Evolutionary conservation across 2,113 vertebrate species (phyloP), one percentile per base, ranked within the genome.

Genomic region (Bambusicola thoracicus): DNA sequence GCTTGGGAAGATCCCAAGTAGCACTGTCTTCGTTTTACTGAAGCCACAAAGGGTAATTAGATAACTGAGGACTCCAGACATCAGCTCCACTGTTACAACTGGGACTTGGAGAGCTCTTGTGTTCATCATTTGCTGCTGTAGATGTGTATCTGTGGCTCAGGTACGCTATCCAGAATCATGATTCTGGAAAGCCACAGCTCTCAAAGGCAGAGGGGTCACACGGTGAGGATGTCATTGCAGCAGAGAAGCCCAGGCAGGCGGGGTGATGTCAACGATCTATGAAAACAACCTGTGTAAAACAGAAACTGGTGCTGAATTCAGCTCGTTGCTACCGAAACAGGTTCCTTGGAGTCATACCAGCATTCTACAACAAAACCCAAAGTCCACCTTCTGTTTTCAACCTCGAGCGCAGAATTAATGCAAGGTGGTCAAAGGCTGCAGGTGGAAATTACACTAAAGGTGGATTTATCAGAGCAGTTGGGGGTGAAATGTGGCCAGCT

Each of bases 161-260:
- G 29, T 89, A 38, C 38, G 4, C 43, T 8, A 27, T 44, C 36
- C 16, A 38, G 40, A 8, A 11, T 4, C n/a, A 36, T 5, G 8
- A 22, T 0, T 0, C 3, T 13, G 51, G 75, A 34, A 49, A 89
- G 40, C 27, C 82, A 11, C 85, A 92, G 74, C 56, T 67, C 74
- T 40, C 0, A 2, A 63, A 14, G 7, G 40, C 32, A 13, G n/a
- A 14, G 38, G 22, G 40, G 13, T 11, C 72, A 62, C 67, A 46
- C 25, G 7, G 20, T n/a, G 19, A n/a, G 59, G 82, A 25, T 38
- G 72, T 7, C 10, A 0, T 5, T 72, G 13, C 0, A 0, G 14
- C 63, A 81, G 34, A 84, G 66, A 21, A 85, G 40, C 20, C 44
- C 72, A 85, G 63, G 32, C 51, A 61, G 58, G 43, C 53, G 29